These are phyloP conservation scores for Drosophila incognita DNA, from an alignment of 2,888 invertebrate species.

Conservation along the genomic window DNA sequence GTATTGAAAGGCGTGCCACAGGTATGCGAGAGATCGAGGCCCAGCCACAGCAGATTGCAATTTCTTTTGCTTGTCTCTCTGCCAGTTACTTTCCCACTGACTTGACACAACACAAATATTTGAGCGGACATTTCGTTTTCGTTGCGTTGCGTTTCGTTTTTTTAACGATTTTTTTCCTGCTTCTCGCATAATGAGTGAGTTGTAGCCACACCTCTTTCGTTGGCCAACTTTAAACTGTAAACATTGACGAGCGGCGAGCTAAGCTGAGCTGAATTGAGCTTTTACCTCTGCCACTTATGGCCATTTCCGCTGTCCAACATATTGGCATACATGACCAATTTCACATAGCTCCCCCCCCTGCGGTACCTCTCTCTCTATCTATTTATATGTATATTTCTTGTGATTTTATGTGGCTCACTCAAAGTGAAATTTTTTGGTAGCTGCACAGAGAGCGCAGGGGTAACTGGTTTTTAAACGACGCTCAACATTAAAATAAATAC, in stretches of 20 bases:
- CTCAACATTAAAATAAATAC: constrained; percentile 11
- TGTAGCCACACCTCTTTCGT: constrained; percentile 65
- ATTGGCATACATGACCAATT: constrained; percentile 76
- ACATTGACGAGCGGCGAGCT: constrained; percentile 17
- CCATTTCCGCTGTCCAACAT: constrained; percentile 72
- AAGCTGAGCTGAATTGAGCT: constrained; percentile 34
- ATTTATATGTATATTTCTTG: constrained; percentile 30
- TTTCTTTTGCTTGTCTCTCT: constrained; percentile 57
- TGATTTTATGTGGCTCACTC: constrained; percentile 53
- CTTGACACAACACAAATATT: constrained; percentile 53
- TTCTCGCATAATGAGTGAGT: constrained; percentile 51
- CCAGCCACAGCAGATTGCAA: constrained; percentile 61
- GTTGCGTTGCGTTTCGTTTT: constrained; percentile 42
- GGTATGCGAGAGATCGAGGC: constrained; percentile 57
- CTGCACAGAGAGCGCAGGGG: constrained; percentile 11
- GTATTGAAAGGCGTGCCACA: constrained; percentile 55
- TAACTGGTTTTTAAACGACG: constrained; percentile 47
- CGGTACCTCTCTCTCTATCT: background rate
- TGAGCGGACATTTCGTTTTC: constrained; percentile 70
- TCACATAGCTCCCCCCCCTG: constrained; percentile 32
- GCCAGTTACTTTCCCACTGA: constrained; percentile 61
- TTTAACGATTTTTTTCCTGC: constrained; percentile 11
- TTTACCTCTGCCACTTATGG: constrained; percentile 59
- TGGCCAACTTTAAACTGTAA: constrained; percentile 18
- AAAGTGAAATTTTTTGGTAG: constrained; percentile 72